Percentiles rank a stretch among this genome's conserved stretches.
Conservation (phyloP, 2,888 invertebrate species). For the Troides oblongomaculatus region DNA sequence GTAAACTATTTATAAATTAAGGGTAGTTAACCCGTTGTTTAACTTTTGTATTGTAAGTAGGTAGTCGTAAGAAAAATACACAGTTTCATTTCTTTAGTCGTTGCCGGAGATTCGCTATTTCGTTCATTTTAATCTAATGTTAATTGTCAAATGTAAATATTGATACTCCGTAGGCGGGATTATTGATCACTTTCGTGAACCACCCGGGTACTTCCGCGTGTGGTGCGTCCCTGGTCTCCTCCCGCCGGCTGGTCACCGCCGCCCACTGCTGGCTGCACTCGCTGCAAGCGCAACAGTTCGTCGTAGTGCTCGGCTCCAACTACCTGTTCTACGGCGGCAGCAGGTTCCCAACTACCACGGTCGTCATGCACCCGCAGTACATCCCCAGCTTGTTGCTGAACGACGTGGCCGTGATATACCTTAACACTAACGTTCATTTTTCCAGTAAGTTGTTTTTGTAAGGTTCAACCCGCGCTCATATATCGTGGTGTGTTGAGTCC, state of each 20-base stretch:
- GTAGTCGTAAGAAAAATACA: too few species aligned
- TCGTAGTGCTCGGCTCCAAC: conserved; percentile 52
- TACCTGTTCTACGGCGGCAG: conserved; percentile 51
- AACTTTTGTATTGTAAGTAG: too few species aligned
- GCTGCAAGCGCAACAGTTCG: conserved; percentile 47
- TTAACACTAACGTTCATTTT: conserved; percentile 43
- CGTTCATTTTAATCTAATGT: too few species aligned
- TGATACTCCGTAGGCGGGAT: conserved; percentile 47
- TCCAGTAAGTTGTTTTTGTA: conserved; percentile 34
- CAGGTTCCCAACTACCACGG: conserved; percentile 44
- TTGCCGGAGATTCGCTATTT: too few species aligned
- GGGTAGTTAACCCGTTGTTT: too few species aligned
- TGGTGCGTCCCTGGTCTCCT: conserved; percentile 48
- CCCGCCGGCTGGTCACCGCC: conserved; percentile 52
- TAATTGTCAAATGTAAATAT: background rate
- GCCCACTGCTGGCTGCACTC: conserved; percentile 60
- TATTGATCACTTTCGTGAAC: conserved; percentile 48
- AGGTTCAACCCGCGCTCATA: too few species aligned
- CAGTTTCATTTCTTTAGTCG: too few species aligned
- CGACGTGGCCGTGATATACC: conserved; percentile 54
- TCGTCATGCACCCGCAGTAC: conserved; percentile 51
- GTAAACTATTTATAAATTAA: too few species aligned
- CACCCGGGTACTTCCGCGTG: conserved; percentile 49
- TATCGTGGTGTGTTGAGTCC: too few species aligned
- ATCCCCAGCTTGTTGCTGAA: conserved; percentile 40